Conservation (phyloP, 2,113 vertebrate species). For the Nycticebus coucang region DNA sequence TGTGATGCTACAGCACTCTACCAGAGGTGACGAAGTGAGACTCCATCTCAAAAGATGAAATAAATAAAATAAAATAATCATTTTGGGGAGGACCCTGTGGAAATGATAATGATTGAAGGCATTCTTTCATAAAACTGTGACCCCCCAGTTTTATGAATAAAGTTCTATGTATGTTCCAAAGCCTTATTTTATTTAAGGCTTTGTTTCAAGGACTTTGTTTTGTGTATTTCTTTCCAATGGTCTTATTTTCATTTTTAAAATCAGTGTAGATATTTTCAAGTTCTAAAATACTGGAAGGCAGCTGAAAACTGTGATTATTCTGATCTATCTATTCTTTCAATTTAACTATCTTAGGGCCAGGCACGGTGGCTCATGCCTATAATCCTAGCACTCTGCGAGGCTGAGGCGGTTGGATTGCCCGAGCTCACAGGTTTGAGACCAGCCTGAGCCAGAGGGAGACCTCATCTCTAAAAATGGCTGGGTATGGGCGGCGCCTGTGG, state of each 20-base stretch:
- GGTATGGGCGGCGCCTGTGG: too few relatives aligned
- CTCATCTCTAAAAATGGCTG: too few relatives aligned
- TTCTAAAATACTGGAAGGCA: conserved; percentile 37
- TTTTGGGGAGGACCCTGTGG: not conserved
- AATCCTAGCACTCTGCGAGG: too few relatives aligned
- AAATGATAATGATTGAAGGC: conserved; percentile 9
- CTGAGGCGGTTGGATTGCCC: too few relatives aligned
- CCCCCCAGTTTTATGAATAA: not conserved
- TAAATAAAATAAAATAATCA: not conserved
- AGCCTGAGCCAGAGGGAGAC: too few relatives aligned
- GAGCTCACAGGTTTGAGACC: too few relatives aligned
- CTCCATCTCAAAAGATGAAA: too few relatives aligned
- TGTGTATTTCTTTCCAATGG: not conserved
- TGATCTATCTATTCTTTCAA: not conserved
- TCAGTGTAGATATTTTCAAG: not conserved
- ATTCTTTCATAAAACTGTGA: not conserved
- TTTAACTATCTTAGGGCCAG: not conserved
- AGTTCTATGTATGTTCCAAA: not conserved
- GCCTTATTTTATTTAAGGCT: not conserved
- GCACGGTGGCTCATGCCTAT: too few relatives aligned
- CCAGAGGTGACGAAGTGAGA: too few relatives aligned
- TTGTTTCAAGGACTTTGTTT: not conserved
- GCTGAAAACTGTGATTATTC: not conserved
- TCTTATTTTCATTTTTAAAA: conserved; percentile 31
- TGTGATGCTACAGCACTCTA: too few relatives aligned